Evolutionary conservation across 2,113 vertebrate genomes (phyloP).

Genomic region (Donacobius atricapilla): DNA sequence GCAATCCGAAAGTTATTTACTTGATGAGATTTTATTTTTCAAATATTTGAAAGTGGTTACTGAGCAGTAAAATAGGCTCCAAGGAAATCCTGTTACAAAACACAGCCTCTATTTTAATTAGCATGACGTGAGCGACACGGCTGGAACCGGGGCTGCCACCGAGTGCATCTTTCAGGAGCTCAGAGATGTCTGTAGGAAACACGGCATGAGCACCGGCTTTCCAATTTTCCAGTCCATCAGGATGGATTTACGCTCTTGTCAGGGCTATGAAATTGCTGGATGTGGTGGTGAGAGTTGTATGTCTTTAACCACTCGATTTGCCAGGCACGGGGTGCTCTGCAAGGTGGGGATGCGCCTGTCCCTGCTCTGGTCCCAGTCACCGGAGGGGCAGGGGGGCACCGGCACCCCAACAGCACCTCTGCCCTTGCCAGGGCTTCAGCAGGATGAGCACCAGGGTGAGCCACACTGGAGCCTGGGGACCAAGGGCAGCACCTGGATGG

Average conservation of each 20-base stretch:
- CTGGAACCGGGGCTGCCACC: constrained; percentile 36
- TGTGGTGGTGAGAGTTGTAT: neutral
- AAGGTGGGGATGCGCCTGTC: neutral
- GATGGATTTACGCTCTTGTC: constrained; percentile 13
- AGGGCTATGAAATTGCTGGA: neutral
- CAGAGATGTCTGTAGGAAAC: neutral
- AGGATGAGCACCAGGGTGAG: neutral
- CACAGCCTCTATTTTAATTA: constrained; percentile 47
- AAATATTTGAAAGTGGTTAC: constrained; percentile 33
- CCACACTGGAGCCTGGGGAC: fast-evolving
- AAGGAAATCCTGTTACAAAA: constrained; percentile 59
- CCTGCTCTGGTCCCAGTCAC: fast-evolving
- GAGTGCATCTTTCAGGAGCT: constrained; percentile 1
- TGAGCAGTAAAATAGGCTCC: neutral
- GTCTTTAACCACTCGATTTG: neutral
- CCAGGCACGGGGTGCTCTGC: neutral
- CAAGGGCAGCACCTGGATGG: fast-evolving
- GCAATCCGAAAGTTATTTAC: constrained; percentile 38
- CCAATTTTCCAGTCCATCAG: constrained; percentile 58
- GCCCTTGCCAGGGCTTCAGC: neutral
- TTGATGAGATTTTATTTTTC: constrained; percentile 38
- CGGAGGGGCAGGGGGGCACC: neutral
- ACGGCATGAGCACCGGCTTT: neutral
- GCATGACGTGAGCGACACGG: constrained; percentile 20
- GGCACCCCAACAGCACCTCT: neutral